Evolutionary conservation across 2,888 invertebrate genomes (phyloP).

Genomic region (Cremastinae sp.): DNA sequence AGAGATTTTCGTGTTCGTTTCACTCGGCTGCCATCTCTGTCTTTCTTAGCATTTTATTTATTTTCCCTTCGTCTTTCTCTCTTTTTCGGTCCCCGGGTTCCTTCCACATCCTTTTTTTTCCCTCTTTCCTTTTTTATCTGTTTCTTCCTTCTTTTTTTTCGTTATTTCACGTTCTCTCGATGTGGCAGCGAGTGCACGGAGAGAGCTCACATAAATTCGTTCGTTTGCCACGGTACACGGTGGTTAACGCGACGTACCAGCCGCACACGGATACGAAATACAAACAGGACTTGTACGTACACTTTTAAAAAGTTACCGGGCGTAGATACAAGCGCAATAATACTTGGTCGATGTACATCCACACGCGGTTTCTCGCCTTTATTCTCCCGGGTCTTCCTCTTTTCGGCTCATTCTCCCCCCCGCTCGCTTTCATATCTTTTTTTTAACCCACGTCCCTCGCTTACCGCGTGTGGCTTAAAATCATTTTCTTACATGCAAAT

Average conservation of each 20-base stretch:
- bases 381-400: constrained; percentile 25
- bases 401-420: background rate
- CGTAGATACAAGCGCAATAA: constrained; percentile 37
- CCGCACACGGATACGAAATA: background rate
- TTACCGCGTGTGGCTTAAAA: constrained; percentile 38
- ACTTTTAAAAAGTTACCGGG: background rate
- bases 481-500: constrained; percentile 59
- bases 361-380: constrained; percentile 27
- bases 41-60: constrained; percentile 47
- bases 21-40: constrained; percentile 46
- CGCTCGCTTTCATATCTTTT: no score
- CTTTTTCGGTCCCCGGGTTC: background rate
- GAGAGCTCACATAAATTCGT: constrained; percentile 55
- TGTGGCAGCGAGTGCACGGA: constrained; percentile 25
- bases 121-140: background rate
- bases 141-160: constrained; percentile 5
- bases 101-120: constrained; percentile 8
- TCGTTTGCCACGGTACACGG: constrained; percentile 57
- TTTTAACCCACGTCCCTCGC: background rate
- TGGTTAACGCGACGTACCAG: constrained; percentile 53
- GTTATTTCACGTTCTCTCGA: constrained; percentile 30
- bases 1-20: constrained; percentile 55
- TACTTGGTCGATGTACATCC: constrained; percentile 27
- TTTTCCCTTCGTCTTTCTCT: constrained; percentile 38
- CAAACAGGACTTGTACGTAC: constrained; percentile 6